A percentile compares a stretch with the other conserved stretches of the same genome.
Conservation (phyloP, 2,113 vertebrate species). For the Thomomys bottae region DNA sequence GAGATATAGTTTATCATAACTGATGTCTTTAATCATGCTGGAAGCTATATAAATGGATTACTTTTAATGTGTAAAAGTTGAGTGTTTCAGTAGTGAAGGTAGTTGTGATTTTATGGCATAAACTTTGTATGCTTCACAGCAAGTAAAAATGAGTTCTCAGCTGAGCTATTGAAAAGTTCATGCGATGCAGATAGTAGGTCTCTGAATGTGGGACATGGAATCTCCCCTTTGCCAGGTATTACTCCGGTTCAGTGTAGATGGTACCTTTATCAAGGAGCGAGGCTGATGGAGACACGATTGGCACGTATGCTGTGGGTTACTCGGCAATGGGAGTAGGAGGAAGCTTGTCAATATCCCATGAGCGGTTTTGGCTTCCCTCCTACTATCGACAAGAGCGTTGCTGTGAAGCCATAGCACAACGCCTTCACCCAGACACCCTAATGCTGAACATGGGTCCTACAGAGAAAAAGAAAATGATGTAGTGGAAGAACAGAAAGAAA, state of each 20-base stretch:
- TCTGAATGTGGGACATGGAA: background rate
- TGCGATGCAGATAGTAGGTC: background rate
- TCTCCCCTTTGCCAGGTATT: background rate
- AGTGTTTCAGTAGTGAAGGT: constrained; percentile 1
- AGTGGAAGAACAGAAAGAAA: background rate
- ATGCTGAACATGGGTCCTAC: background rate
- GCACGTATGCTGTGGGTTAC: background rate
- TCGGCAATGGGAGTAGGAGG: background rate
- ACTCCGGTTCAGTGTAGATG: background rate
- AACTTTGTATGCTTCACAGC: background rate
- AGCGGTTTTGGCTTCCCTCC: background rate
- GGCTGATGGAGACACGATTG: background rate
- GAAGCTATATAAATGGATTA: background rate
- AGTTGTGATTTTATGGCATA: background rate
- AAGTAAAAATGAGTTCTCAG: constrained; percentile 29
- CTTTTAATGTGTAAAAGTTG: constrained; percentile 30
- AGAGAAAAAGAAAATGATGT: background rate
- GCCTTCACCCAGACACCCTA: background rate
- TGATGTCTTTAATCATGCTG: background rate
- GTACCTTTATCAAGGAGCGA: background rate
- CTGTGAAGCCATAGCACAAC: too few species aligned
- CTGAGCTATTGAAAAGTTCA: background rate
- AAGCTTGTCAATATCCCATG: background rate
- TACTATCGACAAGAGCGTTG: background rate
- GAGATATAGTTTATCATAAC: background rate